Evolutionary conservation across 2,113 vertebrate species (phyloP).

Genomic region (rabbit (Oryctolagus cuniculus)): DNA sequence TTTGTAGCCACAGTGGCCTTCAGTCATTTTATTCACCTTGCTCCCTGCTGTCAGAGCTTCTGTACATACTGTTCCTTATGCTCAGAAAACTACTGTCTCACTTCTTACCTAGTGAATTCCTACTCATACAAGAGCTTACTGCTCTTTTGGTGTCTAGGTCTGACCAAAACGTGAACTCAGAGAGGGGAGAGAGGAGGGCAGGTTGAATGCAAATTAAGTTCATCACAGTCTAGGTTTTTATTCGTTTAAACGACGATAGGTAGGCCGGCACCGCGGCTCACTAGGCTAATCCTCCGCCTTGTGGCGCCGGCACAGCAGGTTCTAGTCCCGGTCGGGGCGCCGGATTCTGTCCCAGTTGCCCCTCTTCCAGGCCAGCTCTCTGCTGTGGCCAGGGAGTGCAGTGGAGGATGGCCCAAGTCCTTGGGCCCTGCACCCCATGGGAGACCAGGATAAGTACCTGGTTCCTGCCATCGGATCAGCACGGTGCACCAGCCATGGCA

Average conservation of each 20-base stretch:
- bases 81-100: not conserved
- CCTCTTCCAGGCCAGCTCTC: too few relatives aligned
- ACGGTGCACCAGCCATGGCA: too few relatives aligned
- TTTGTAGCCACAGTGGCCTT: not conserved
- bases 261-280: too few relatives aligned
- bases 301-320: too few relatives aligned
- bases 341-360: too few relatives aligned
- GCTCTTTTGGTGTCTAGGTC: not conserved
- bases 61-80: not conserved
- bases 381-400: too few relatives aligned
- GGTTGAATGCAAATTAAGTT: not conserved
- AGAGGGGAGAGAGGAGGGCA: not conserved
- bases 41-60: not conserved
- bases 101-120: not conserved
- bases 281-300: too few relatives aligned
- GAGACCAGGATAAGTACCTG: too few relatives aligned
- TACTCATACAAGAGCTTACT: not conserved
- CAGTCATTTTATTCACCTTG: not conserved
- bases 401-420: too few relatives aligned
- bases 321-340: too few relatives aligned
- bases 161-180: slow-evolving; percentile 30
- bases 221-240: not conserved
- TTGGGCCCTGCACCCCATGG: too few relatives aligned
- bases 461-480: too few relatives aligned
- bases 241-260: not conserved